These are phyloP conservation scores for Fulmarus glacialis DNA, from an alignment of 2,113 vertebrate species.

Conservation along the genomic window DNA sequence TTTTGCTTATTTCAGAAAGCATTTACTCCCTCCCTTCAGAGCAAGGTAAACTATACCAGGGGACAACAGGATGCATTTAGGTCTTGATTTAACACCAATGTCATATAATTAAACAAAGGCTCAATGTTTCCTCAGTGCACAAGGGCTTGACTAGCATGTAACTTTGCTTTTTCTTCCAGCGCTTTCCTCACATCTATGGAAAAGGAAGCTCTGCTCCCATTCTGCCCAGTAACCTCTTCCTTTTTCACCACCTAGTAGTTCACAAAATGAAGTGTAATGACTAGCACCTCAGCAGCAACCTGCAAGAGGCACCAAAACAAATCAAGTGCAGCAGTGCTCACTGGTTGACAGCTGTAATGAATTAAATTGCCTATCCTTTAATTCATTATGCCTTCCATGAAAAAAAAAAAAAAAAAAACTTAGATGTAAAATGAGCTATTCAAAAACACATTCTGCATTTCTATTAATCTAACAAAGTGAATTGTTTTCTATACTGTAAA, in stretches of 20 bases:
- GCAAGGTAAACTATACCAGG: not conserved
- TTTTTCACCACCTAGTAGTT: conserved; percentile 40
- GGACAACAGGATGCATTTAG: not conserved
- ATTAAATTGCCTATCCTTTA: conserved; percentile 29
- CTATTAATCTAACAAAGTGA: conserved; percentile 2
- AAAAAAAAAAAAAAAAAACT: too few relatives aligned
- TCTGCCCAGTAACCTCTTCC: not conserved
- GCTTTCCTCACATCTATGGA: not conserved
- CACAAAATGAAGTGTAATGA: conserved; percentile 1
- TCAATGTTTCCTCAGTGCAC: not conserved
- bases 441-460: conserved; percentile 49
- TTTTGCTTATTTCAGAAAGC: not conserved
- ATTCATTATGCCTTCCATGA: conserved; percentile 33
- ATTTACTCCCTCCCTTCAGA: not conserved
- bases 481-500: not conserved
- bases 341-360: conserved; percentile 49
- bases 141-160: not conserved
- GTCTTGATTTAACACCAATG: not conserved
- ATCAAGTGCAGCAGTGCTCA: not conserved
- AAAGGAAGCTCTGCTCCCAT: not conserved
- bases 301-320: not conserved
- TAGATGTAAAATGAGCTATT: conserved; percentile 48
- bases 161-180: not conserved
- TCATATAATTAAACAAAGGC: not conserved
- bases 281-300: not conserved